Evolutionary conservation across 1,140 invertebrate genomes (phyloP).

Genomic region (Polyergus mexicanus): DNA sequence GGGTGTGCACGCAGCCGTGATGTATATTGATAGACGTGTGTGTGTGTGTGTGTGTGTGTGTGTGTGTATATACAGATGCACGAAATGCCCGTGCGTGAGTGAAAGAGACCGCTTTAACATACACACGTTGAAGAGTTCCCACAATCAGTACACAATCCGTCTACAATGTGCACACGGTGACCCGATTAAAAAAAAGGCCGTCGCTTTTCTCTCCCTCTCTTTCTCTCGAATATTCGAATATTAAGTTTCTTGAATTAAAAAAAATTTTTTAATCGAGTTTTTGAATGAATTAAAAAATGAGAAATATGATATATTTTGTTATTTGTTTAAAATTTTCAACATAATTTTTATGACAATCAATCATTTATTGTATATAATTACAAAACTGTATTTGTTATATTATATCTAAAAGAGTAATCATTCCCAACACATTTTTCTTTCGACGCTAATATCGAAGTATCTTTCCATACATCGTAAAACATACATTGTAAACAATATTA

Average conservation of each 20-base stretch:
- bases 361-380: not conserved
- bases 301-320: not conserved
- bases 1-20: conserved; percentile 75
- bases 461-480: not conserved
- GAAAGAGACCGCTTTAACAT: conserved; percentile 57
- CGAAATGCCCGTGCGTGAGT: not conserved
- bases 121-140: conserved; percentile 62
- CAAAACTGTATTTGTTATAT: not conserved
- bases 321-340: not conserved
- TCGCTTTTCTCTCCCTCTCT: too few species aligned
- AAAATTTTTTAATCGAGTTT: too few species aligned
- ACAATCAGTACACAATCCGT: conserved; percentile 71
- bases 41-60: not conserved
- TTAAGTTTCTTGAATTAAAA: not conserved
- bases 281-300: not conserved
- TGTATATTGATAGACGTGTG: conserved; percentile 65
- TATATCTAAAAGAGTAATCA: not conserved
- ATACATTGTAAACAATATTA: not conserved
- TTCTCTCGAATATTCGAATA: not conserved
- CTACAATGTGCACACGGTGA: conserved; percentile 65
- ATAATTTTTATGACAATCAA: not conserved
- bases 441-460: not conserved
- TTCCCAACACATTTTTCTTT: not conserved
- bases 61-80: not conserved
- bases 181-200: conserved; percentile 21